Evolutionary conservation across 92 coral and sea anemone genomes (phyloP), one percentile per base, ranked within the genome.

Genomic region (Porites divaricata): DNA sequence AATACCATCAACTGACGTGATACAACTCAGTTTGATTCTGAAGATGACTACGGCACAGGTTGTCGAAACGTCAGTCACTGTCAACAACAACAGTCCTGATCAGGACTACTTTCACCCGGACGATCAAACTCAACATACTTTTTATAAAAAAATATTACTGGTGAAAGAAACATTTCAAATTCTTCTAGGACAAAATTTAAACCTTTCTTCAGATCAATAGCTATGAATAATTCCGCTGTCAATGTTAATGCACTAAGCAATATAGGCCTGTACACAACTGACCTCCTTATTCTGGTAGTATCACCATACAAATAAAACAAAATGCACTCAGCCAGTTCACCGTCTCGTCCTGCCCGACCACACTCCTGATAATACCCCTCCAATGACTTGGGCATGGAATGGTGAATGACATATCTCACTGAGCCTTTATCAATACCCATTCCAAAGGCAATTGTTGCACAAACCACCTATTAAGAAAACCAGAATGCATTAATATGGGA

Each of bases 341-440:
- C 98, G 69, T 96, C 99, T 19, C 99, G 85, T 23, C 99, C 99
- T 10, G 99, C 99, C 53, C 99, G 90, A n/a, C 99, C 99, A 74
- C 99, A 94, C 72, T 96, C 99, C 88, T 96, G 99, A 77, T 94
- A 96, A 80, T 96, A 96, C 1, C 99, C 99, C 77, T 96, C 99
- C 19, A 96, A 90, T 9, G 99, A 96, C 87, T 96, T 96, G 69
- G 99, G 98, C 98, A 96, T 81, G 11, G 99, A 92, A 79, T 88
- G 92, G 63, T 96, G 99, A 66, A 96, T 90, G 4, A 96, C 98
- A 70, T 90, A 96, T 21, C 99, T 85, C 2, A 96, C 99, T 59
- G 93, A 91, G 10, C 95, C 95, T 86, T 96, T 96, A 72, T 96
- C 99, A 19, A 96, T 96, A 8, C 99, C 99, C 99, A 96, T 96